phyloP scores from a whole-genome alignment of 2,888 invertebrate genomes.

The Caenorhabditis parvicauda region DNA sequence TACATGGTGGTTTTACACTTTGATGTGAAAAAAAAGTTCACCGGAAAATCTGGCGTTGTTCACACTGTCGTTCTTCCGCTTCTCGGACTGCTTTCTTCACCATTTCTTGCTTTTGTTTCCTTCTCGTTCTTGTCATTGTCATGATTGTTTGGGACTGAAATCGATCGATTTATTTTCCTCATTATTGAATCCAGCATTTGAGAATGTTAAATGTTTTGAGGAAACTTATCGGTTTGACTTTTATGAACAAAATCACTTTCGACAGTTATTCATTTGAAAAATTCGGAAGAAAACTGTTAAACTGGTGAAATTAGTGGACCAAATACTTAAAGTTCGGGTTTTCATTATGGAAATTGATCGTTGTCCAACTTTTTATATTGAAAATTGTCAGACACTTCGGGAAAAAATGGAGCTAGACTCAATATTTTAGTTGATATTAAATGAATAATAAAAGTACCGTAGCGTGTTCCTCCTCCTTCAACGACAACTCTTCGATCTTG shows the following conservation, averaged over 20 bases:
- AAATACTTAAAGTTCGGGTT: not conserved
- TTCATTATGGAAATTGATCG: not conserved
- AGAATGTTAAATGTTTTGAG: too few species aligned
- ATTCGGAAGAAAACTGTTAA: not conserved
- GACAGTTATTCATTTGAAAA: not conserved
- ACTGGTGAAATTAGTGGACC: too few species aligned
- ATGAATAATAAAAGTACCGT: too few species aligned
- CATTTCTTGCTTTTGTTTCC: conserved; percentile 97
- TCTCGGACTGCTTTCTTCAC: conserved; percentile 91
- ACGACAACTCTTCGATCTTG: conserved; percentile 96
- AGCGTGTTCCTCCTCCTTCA: conserved; percentile 83
- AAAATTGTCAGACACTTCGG: not conserved
- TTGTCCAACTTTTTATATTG: too few species aligned
- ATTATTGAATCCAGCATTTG: not conserved
- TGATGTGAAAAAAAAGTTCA: too few species aligned
- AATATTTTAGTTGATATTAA: conserved; percentile 1
- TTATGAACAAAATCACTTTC: too few species aligned
- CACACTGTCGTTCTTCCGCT: conserved; percentile 79
- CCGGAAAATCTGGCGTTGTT: conserved; percentile 40
- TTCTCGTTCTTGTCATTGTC: conserved; percentile 94
- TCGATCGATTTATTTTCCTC: not conserved
- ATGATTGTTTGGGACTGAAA: conserved; percentile 69
- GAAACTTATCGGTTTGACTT: too few species aligned
- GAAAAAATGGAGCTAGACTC: not conserved
- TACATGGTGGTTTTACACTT: too few species aligned